Evolutionary conservation across 2,113 vertebrate species (phyloP), one percentile per base, ranked within the genome.

Genomic region (Cettia cetti): DNA sequence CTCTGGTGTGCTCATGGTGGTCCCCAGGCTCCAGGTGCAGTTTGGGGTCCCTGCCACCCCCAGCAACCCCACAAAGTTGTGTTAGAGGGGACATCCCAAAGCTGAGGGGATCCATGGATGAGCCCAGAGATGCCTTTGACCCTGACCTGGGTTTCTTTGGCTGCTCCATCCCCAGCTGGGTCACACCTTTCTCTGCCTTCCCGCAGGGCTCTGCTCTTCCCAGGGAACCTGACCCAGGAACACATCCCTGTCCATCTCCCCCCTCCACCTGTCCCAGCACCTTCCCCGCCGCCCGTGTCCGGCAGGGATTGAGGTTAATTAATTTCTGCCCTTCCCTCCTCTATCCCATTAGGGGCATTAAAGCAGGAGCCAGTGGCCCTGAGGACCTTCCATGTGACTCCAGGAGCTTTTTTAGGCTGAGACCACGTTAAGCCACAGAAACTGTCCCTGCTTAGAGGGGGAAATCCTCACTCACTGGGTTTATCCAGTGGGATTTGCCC

Each of bases 331-430:
- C 61, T 86, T 15, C 40, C 19, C 49, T 83, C 20, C 64, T 50
- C 10, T 27, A 95, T 95, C 96, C 59, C 87, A 95, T 97, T 95
- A 97, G 66, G 66, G 57, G 91, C 78, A 91, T 94, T 97, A 95
- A 54, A 54, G 44, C 44, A 70, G 74, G 72, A 92, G 27, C 50
- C 68, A 40, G 54, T 0, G 0, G 31, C 60, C 83, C 69, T 0
- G 2, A 52, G 75, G 42, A 50, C 31, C 47, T 93, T 42, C 78
- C 74, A 44, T 76, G 93, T 94, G 96, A 94, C 91, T 71, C 39
- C 59, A 13, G 71, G 54, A 78, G 86, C 64, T 72, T 89, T 90
- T 72, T 57, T 6, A 53, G 89, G 65, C 22, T 49, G 69, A 64
- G 49, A 39, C 37, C 54, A 19, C 0, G 0, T 20, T 92, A 91